phyloP scores from a whole-genome alignment of 1,140 invertebrate species.

The Helicoverpa armigera region DNA sequence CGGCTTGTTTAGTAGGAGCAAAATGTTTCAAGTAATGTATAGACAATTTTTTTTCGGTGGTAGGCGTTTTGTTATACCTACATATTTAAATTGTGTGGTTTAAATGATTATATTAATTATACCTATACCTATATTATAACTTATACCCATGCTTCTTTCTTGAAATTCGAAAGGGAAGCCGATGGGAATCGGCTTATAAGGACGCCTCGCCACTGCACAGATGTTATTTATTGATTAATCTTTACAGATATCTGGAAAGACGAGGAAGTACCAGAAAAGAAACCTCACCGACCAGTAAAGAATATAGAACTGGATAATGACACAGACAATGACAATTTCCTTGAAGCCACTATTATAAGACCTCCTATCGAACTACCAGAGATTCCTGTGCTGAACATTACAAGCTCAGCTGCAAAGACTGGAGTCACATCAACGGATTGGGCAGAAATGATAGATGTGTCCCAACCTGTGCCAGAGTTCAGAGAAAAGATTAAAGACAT shows the following conservation, averaged over 20 bases:
- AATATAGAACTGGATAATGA: conserved; percentile 61
- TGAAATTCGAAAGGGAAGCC: too few species aligned
- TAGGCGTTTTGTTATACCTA: too few species aligned
- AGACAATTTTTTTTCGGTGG: too few species aligned
- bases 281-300: conserved; percentile 58
- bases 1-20: too few species aligned
- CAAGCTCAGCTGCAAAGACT: conserved; percentile 61
- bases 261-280: conserved; percentile 66
- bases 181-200: too few species aligned
- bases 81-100: too few species aligned
- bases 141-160: too few species aligned
- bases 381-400: conserved; percentile 76
- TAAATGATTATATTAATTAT: too few species aligned
- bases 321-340: conserved; percentile 74
- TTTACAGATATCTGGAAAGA: conserved; percentile 79
- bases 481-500: conserved; percentile 94
- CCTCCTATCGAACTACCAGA: conserved; percentile 79
- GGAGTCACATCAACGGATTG: conserved; percentile 89
- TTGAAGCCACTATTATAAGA: conserved; percentile 74
- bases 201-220: too few species aligned
- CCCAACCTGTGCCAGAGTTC: conserved; percentile 93
- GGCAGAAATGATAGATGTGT: conserved; percentile 95
- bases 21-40: too few species aligned
- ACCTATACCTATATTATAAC: too few species aligned
- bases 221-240: neutral